Evolutionary conservation across 2,113 vertebrate species (phyloP), one percentile per base, ranked within the genome.

Genomic region (Ranitomeya variabilis): DNA sequence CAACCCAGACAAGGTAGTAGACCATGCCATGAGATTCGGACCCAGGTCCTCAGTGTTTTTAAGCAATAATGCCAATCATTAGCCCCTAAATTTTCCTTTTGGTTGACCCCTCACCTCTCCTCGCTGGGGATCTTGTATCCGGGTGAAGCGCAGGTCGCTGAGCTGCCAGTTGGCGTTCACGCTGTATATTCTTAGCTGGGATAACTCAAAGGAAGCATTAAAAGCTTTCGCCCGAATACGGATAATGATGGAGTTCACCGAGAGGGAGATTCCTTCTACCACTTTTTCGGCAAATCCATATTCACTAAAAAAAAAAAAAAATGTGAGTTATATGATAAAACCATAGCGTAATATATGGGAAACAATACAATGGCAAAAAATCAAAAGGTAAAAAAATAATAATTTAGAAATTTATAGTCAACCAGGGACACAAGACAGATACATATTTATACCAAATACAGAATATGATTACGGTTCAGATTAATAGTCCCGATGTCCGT

Each of bases 241-340:
- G 92, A 99, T 98, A 89, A 98, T 86, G 87, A 99, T 99, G 92
- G 98, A 99, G 93, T 97, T 99, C 90, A 99, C 97, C 90, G 98
- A 98, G 91, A 99, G 95, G 4, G 97, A 96, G 90, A 99, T 98
- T 76, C 98, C 98, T 93, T 99, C 98, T 23, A 99, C 98, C 85
- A 99, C 98, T 93, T 98, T 99, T 94, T 99, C 98, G 85, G 98
- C 98, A 95, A 99, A 99, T 91, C 98, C 97, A 87, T 99, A 99
- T 92, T 99, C 98, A 94, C 98, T 99, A 93, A 9, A 93, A 93
- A 91, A 92, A 93, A 85, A 73, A 5, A 4, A 76, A 51, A 51
- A 52, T 52, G 8, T 76, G 11, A 21, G 37, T 76, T 15, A 71
- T 71, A 31, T 71, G 1, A 6, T 31, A 31, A 71, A 71, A 71